Conservation (phyloP, 2,888 invertebrate genomes). For the Dryadula phaetusa region DNA sequence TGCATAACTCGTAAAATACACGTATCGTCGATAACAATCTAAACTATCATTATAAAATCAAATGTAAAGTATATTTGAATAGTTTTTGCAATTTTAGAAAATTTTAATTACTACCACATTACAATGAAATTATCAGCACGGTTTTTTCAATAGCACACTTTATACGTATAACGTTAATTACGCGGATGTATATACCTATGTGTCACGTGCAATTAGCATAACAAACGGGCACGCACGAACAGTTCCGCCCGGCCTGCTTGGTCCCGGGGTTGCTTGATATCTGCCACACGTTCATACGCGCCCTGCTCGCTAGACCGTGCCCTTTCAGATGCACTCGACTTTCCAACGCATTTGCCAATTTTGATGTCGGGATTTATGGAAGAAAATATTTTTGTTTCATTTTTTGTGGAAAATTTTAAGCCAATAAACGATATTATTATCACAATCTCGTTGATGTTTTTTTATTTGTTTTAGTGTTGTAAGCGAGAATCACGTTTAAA, state of each 20-base stretch:
- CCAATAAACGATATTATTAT: not conserved
- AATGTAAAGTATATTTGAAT: not conserved
- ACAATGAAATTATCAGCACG: not conserved
- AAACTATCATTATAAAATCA: not conserved
- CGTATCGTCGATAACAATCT: not conserved
- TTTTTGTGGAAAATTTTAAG: not conserved
- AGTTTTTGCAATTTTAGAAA: not conserved
- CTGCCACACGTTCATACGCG: constrained; percentile 68
- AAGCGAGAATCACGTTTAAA: too few relatives aligned
- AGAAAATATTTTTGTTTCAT: constrained; percentile 5
- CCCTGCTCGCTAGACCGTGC: constrained; percentile 74
- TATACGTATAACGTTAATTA: constrained; percentile 31
- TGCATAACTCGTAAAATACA: not conserved
- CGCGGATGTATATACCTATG: constrained; percentile 27
- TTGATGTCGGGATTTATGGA: constrained; percentile 44
- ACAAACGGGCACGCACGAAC: constrained; percentile 50
- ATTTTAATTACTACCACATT: not conserved
- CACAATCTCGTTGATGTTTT: not conserved
- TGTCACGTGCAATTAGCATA: constrained; percentile 51
- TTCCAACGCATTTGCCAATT: constrained; percentile 58
- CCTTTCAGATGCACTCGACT: constrained; percentile 60
- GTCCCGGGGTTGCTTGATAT: constrained; percentile 62
- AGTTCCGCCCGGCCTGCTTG: constrained; percentile 38
- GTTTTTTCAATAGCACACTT: not conserved
- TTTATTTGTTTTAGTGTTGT: not conserved